These are phyloP conservation scores for Heliconius himera DNA, from an alignment of 1,140 invertebrate genomes.

Conservation along the genomic window DNA sequence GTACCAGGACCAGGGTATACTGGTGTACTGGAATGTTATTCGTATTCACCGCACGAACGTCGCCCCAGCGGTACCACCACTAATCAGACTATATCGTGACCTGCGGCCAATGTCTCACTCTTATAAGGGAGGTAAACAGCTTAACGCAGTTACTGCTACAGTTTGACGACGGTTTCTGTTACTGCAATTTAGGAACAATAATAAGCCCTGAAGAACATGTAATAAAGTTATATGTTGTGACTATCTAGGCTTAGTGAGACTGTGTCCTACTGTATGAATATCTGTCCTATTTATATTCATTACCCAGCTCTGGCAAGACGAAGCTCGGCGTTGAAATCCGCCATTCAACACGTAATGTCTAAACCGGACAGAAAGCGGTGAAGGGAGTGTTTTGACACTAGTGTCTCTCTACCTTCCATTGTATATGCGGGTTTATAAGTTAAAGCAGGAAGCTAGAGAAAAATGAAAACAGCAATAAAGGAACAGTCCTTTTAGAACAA, in stretches of 20 bases:
- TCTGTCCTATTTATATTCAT: too few species aligned
- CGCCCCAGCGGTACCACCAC: constrained; percentile 50
- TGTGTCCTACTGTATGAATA: too few species aligned
- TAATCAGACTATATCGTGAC: constrained; percentile 63
- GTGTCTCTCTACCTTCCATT: too few species aligned
- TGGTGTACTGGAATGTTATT: constrained; percentile 44
- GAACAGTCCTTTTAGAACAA: not conserved
- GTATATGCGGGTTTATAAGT: too few species aligned
- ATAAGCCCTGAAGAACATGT: not conserved
- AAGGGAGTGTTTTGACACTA: too few species aligned
- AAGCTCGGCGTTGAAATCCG: too few species aligned
- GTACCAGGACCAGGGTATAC: constrained; percentile 40
- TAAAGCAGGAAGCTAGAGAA: too few species aligned
- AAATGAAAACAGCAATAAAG: too few species aligned
- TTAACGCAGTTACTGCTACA: constrained; percentile 28
- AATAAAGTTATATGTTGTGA: not conserved
- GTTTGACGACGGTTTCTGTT: not conserved
- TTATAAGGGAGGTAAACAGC: constrained; percentile 29
- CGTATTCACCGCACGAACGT: constrained; percentile 51
- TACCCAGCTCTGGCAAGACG: too few species aligned
- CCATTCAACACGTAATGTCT: too few species aligned
- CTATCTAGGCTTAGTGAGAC: too few species aligned
- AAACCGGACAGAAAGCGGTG: too few species aligned
- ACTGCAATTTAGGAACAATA: not conserved
- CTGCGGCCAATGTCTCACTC: constrained; percentile 46